phyloP scores from a whole-genome alignment of 2,113 vertebrate species.

The Anthoscopus minutus region DNA sequence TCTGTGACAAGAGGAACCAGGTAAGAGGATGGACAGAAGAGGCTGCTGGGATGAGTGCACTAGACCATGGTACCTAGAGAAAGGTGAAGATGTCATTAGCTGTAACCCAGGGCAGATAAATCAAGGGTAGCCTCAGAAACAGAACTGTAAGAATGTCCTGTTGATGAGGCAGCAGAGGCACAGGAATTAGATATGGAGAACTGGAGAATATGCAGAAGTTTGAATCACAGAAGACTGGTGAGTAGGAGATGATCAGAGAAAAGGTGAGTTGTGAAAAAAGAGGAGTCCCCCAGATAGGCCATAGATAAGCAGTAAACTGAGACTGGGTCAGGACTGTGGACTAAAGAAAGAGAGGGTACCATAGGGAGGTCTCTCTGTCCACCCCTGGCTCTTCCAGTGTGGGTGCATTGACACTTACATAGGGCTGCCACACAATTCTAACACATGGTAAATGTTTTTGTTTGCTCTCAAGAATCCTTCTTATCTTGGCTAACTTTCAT shows the following conservation, averaged over 20 bases:
- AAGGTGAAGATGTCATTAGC: not conserved
- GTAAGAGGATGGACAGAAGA: not conserved
- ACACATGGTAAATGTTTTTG: not conserved
- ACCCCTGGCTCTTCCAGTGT: not conserved
- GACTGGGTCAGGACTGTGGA: not conserved
- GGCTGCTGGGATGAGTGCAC: rapidly evolving
- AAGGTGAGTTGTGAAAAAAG: not conserved
- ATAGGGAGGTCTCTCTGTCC: not conserved
- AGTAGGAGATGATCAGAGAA: not conserved
- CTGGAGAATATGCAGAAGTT: not conserved
- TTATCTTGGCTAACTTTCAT: not conserved
- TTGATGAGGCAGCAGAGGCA: not conserved
- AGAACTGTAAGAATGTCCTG: not conserved
- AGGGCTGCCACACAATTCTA: not conserved
- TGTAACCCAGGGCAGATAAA: not conserved
- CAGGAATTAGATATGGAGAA: not conserved
- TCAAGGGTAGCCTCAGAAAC: not conserved
- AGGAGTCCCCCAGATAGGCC: not conserved
- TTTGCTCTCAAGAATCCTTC: not conserved
- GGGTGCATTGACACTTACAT: rapidly evolving
- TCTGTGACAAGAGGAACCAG: not conserved
- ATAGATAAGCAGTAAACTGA: not conserved
- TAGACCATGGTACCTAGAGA: not conserved
- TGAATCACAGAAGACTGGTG: not conserved
- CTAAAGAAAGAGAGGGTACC: not conserved